These are phyloP conservation scores for Xiphophorus birchmanni DNA, from an alignment of 2,797 vertebrate species.

Conservation along the genomic window DNA sequence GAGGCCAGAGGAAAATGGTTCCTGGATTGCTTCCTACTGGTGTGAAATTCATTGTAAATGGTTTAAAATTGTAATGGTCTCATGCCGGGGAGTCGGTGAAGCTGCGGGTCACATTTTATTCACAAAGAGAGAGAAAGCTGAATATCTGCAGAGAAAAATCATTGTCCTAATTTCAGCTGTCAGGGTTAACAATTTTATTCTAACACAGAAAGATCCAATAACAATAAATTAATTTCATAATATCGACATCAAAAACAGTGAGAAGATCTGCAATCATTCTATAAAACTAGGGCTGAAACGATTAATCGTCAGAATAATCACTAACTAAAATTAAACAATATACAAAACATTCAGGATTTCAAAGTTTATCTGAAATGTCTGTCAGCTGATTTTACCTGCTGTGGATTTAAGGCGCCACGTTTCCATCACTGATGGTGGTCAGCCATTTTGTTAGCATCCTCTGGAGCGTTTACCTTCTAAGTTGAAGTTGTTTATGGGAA, in stretches of 20 bases:
- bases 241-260: not conserved
- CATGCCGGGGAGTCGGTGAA: not conserved
- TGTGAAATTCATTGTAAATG: conserved; percentile 20
- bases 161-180: not conserved
- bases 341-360: too few species aligned
- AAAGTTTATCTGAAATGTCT: too few species aligned
- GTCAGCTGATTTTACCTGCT: too few species aligned
- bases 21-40: not conserved
- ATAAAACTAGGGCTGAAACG: not conserved
- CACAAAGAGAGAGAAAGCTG: not conserved
- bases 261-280: not conserved
- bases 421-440: too few species aligned
- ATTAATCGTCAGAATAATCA: too few species aligned
- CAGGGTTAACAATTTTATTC: not conserved
- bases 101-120: not conserved
- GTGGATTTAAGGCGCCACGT: too few species aligned
- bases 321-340: too few species aligned
- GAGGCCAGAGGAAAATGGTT: conserved; percentile 9
- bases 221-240: not conserved
- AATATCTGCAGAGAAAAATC: not conserved
- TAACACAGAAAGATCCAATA: not conserved
- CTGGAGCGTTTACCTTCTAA: too few species aligned
- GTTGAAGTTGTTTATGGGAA: too few species aligned
- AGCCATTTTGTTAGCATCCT: too few species aligned
- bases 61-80: conserved; percentile 4